These are phyloP conservation scores for Rhyacophila evoluta DNA, from an alignment of 2,888 invertebrate genomes.

Conservation along the genomic window DNA sequence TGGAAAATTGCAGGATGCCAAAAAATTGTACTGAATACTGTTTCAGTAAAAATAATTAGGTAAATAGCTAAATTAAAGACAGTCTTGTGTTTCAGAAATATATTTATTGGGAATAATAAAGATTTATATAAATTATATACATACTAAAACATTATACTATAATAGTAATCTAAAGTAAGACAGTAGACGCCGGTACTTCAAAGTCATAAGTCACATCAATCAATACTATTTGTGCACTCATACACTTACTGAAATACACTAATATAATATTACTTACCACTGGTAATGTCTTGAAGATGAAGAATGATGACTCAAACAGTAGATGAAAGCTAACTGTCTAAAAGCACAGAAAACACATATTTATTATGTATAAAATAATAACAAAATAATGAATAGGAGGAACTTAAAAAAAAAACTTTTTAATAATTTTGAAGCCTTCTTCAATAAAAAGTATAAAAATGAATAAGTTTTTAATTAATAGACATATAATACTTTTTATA, in stretches of 20 bases:
- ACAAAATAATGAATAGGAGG: neutral
- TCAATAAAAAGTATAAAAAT: neutral
- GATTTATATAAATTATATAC: too few species aligned
- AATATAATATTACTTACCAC: constrained; percentile 41
- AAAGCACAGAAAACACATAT: constrained; percentile 33
- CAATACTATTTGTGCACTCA: constrained; percentile 42
- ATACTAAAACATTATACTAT: too few species aligned
- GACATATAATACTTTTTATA: neutral
- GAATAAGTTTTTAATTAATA: neutral
- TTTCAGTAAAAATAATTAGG: too few species aligned
- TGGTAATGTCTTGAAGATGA: constrained; percentile 19
- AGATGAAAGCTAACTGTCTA: constrained; percentile 31
- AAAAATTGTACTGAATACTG: too few species aligned
- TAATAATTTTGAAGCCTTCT: neutral
- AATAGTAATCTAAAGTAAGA: neutral
- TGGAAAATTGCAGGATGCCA: too few species aligned
- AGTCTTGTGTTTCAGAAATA: too few species aligned
- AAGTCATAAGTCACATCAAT: constrained; percentile 26
- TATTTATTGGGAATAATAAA: too few species aligned
- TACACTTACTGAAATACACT: constrained; percentile 41
- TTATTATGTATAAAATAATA: constrained; percentile 14
- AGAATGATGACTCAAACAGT: neutral
- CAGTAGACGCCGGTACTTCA: constrained; percentile 32
- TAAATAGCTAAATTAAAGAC: too few species aligned
- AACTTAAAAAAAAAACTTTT: neutral